A percentile compares a stretch with the other conserved stretches of the same genome.
These are phyloP conservation scores for Cosmia pyralina DNA, from an alignment of 2,888 invertebrate genomes.

Conservation along the genomic window DNA sequence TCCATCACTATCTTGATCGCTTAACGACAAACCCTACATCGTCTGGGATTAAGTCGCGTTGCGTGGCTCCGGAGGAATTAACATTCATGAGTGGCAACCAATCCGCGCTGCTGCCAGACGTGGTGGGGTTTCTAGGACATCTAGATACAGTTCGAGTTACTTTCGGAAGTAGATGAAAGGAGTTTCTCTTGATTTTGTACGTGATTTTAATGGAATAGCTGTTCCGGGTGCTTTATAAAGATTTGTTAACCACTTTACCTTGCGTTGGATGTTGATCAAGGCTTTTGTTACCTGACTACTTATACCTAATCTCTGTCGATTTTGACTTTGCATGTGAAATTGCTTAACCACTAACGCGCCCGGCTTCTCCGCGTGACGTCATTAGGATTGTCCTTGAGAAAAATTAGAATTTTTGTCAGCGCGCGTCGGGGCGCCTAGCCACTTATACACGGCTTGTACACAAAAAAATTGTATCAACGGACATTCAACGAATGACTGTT, in stretches of 20 bases:
- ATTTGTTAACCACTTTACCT: background rate
- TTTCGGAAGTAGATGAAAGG: slow-evolving; percentile 28
- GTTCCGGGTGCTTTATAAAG: background rate
- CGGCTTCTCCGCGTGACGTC: no score
- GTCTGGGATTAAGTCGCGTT: slow-evolving; percentile 68
- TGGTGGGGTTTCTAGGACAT: slow-evolving; percentile 32
- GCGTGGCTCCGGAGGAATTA: slow-evolving; percentile 68
- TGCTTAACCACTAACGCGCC: no score
- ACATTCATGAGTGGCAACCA: slow-evolving; percentile 75
- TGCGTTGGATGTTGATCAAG: background rate
- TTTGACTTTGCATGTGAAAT: no score
- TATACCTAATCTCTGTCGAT: no score
- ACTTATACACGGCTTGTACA: no score
- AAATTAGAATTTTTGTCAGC: no score
- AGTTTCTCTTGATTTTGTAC: slow-evolving; percentile 31
- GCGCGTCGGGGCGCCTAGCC: no score
- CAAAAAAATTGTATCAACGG: no score
- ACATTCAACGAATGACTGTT: no score
- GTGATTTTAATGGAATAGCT: slow-evolving; percentile 31
- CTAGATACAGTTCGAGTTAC: slow-evolving; percentile 39
- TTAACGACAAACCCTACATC: slow-evolving; percentile 54
- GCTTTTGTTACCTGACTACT: no score
- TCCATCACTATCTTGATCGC: slow-evolving; percentile 55
- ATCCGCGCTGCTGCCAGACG: slow-evolving; percentile 48
- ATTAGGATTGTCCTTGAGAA: no score